Conservation (phyloP, 2,888 invertebrate species). For the Herminia tarsipennalis region DNA sequence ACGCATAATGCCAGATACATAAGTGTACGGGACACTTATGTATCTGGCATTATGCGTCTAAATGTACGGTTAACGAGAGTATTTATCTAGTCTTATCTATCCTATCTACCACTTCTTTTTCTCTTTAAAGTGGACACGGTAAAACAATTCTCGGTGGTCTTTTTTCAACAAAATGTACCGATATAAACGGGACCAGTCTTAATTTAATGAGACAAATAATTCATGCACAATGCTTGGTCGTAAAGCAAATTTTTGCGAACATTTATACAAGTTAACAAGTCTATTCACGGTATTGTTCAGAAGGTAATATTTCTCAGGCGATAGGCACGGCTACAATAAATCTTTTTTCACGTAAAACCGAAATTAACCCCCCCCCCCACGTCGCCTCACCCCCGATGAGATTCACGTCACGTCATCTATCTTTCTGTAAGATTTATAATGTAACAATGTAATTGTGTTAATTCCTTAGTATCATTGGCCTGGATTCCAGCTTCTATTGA, state of each 20-base stretch:
- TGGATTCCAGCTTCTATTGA: constrained; percentile 1
- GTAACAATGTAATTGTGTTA: constrained; percentile 51
- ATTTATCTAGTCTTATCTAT: too few relatives aligned
- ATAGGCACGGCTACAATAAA: constrained; percentile 56
- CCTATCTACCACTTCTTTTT: too few relatives aligned
- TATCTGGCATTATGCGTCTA: too few relatives aligned
- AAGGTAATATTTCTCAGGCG: constrained; percentile 28
- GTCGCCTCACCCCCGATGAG: constrained; percentile 49
- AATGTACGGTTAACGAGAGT: too few relatives aligned
- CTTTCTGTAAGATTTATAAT: constrained; percentile 52
- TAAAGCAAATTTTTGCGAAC: constrained; percentile 3
- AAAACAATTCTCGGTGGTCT: too few relatives aligned
- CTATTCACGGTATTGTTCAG: constrained; percentile 21
- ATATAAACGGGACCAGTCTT: too few relatives aligned
- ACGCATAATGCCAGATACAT: too few relatives aligned
- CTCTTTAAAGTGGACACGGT: too few relatives aligned
- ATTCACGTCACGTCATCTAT: constrained; percentile 61
- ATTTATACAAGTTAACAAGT: constrained; percentile 26
- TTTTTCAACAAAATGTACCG: too few relatives aligned
- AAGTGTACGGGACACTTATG: too few relatives aligned
- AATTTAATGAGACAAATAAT: too few relatives aligned
- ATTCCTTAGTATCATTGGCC: constrained; percentile 19
- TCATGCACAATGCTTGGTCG: too few relatives aligned
- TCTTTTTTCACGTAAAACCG: constrained; percentile 61
- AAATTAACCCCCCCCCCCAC: constrained; percentile 50